Conservation (phyloP, 2,888 invertebrate species). For the Zootermopsis nevadensis region DNA sequence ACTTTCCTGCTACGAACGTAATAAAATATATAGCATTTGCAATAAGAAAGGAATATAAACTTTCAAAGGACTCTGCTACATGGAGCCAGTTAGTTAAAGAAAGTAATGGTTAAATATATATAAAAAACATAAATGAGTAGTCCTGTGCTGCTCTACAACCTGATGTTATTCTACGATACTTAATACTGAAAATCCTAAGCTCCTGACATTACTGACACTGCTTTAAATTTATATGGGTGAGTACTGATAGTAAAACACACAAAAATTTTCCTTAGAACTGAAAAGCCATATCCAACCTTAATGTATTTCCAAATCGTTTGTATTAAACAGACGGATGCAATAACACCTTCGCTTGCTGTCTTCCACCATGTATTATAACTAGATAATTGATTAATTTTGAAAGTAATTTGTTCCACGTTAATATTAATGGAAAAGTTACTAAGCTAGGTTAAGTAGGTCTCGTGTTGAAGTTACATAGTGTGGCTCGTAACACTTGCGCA, state of each 20-base stretch:
- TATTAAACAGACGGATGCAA: neutral
- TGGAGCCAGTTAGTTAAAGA: no score
- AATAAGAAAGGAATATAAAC: no score
- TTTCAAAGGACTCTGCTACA: no score
- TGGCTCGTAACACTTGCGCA: no score
- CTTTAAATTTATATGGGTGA: neutral
- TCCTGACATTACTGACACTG: no score
- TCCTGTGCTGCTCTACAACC: no score
- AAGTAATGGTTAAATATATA: no score
- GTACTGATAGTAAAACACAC: neutral
- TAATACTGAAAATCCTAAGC: no score
- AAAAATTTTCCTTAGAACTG: neutral
- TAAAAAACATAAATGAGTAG: no score
- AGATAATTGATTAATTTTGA: neutral
- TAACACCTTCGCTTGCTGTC: neutral
- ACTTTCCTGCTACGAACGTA: no score
- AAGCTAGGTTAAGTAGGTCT: neutral
- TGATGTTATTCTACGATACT: no score
- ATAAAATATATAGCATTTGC: no score
- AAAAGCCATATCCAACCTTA: neutral
- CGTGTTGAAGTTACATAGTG: neutral
- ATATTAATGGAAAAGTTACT: neutral
- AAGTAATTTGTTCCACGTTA: neutral
- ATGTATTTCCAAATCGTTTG: neutral
- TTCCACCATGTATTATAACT: neutral